These are phyloP conservation scores for Antechinus flavipes DNA, from an alignment of 2,113 vertebrate genomes.

Conservation along the genomic window DNA sequence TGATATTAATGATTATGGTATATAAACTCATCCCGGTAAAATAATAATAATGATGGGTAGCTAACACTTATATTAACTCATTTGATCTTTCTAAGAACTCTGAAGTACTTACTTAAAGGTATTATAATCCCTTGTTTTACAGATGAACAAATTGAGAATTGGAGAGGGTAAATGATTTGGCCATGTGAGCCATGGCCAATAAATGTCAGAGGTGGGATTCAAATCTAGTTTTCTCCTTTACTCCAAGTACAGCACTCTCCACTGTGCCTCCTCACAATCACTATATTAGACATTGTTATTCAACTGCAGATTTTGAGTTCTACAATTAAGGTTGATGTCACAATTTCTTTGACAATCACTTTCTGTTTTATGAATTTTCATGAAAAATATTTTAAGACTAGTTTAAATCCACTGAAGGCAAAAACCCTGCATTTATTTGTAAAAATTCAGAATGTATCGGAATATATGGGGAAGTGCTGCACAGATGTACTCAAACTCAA, in stretches of 20 bases:
- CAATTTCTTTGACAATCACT: slow-evolving; percentile 53
- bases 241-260: neutral
- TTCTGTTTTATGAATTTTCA: slow-evolving; percentile 42
- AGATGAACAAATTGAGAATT: neutral
- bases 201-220: neutral
- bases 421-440: slow-evolving; percentile 69
- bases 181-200: neutral
- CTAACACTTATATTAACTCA: slow-evolving; percentile 11
- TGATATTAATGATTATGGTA: neutral
- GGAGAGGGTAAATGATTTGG: neutral
- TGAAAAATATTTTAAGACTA: slow-evolving; percentile 55
- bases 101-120: neutral
- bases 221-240: neutral
- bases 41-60: neutral
- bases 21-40: neutral
- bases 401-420: slow-evolving; percentile 24
- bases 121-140: neutral
- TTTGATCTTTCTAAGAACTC: neutral
- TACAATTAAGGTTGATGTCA: slow-evolving; percentile 43
- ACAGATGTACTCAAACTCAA: slow-evolving; percentile 38
- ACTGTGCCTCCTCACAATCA: neutral
- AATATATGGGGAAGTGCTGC: slow-evolving; percentile 9
- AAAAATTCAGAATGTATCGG: slow-evolving; percentile 46
- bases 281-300: neutral
- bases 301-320: neutral